Evolutionary conservation across 2,113 vertebrate genomes (phyloP).

Genomic region (Cynopterus brachyotis): DNA sequence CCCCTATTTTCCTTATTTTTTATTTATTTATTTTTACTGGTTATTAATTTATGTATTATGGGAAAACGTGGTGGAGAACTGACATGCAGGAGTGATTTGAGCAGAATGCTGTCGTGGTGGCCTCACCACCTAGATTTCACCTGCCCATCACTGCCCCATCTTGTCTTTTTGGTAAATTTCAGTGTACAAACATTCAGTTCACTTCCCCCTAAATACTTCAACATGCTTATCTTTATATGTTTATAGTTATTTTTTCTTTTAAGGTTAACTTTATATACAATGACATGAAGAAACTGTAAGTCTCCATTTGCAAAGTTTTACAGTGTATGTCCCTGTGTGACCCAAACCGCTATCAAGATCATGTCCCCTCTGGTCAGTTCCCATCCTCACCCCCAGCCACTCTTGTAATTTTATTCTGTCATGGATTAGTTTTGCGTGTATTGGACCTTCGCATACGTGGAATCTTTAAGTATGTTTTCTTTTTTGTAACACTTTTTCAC

Average conservation of each 20-base stretch:
- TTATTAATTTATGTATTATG: background rate
- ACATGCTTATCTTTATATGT: background rate
- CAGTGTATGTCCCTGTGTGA: background rate
- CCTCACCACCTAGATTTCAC: background rate
- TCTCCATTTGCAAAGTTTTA: background rate
- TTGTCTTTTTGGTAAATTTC: background rate
- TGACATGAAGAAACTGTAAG: background rate
- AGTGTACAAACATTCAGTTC: background rate
- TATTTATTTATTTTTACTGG: background rate
- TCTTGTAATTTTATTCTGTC: background rate
- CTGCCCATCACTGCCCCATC: background rate
- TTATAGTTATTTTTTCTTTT: background rate
- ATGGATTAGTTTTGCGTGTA: background rate
- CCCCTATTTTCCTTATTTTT: background rate
- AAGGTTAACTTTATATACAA: background rate
- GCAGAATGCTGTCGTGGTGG: background rate
- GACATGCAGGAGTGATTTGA: fast-evolving
- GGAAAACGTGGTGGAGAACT: background rate
- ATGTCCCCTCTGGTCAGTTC: background rate
- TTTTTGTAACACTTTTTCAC: background rate
- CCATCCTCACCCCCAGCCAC: fast-evolving
- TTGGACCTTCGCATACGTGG: background rate
- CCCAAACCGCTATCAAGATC: background rate
- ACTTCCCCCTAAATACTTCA: background rate
- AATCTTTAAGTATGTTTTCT: background rate